Evolutionary conservation across 2,888 invertebrate genomes (phyloP), one percentile per base, ranked within the genome.

Genomic region (Microctonus hyperodae): DNA sequence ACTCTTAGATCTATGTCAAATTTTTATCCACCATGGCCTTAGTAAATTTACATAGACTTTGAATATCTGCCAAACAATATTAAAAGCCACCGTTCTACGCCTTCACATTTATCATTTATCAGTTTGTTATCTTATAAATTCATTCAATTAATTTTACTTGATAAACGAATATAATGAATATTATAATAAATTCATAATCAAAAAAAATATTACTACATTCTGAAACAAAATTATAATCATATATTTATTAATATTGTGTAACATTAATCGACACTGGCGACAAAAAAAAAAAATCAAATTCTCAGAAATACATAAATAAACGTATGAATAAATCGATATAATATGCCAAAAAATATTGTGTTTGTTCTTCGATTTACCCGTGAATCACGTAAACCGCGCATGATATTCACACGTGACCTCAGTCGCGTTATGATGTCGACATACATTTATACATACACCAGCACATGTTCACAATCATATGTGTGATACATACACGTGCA

Each of bases 401-500:
- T 55, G 58, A 33, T 28, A 55, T 31, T 31, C 33, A 55, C 55
- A 55, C 55, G 55, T 55, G 55, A 25, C 55, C 31, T 28, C 31
- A 55, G 55, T 33, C 31, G 31, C 16, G 16, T 55, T 55, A 55
- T 10, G 16, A 25, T 25, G 31, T 25, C 55, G 55, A 55, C 55
- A 55, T 16, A 55, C 33, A 20, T 55, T 55, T 10, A 33, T 31
- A 33, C 20, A n/a, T n/a, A 58, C 51, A 51, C 28, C n/a, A 16
- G 23, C 28, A 44, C 25, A 53, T 56, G 31, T 9, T 28, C n/a
- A 64, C 35, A n/a, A 13, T 20, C 5, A 37, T 62, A 11, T 28
- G 53, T 63, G 28, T 16, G 44, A 28, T 10, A 63, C 16, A 62
- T 37, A 61, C 35, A 62, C 35, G 35, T 51, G 44, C 58, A 64